Conservation (phyloP, 2,888 invertebrate species). For the Oeneis ivallda region DNA sequence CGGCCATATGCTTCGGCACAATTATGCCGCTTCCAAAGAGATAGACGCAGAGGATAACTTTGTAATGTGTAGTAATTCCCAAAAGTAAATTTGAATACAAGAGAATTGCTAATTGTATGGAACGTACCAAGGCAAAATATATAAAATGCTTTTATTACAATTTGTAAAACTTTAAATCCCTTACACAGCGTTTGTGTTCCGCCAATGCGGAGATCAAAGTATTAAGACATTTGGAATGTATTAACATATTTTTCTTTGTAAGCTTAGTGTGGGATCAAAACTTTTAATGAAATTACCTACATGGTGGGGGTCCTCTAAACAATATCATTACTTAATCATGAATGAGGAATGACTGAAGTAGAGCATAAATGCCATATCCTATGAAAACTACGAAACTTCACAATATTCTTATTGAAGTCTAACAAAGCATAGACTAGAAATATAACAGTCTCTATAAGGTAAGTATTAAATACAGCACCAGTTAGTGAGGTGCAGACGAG, state of each 20-base stretch:
- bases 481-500: no score
- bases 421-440: no score
- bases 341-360: no score
- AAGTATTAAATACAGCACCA: no score
- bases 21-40: background rate
- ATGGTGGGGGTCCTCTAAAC: background rate
- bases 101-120: slow-evolving; percentile 23
- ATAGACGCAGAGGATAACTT: background rate
- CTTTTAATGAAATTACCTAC: background rate
- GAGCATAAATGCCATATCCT: no score
- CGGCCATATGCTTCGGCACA: no score
- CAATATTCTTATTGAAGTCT: no score
- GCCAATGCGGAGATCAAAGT: slow-evolving; percentile 25
- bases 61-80: background rate
- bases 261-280: slow-evolving; percentile 7
- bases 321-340: background rate
- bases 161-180: slow-evolving; percentile 30
- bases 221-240: slow-evolving; percentile 27
- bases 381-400: no score
- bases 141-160: slow-evolving; percentile 19
- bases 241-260: slow-evolving; percentile 29
- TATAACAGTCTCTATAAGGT: no score
- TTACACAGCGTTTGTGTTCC: slow-evolving; percentile 25
- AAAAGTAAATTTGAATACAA: slow-evolving; percentile 20
- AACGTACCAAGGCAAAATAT: slow-evolving; percentile 8